phyloP scores from a whole-genome alignment of 2,113 vertebrate species.

The Nothocercus nigrocapillus region DNA sequence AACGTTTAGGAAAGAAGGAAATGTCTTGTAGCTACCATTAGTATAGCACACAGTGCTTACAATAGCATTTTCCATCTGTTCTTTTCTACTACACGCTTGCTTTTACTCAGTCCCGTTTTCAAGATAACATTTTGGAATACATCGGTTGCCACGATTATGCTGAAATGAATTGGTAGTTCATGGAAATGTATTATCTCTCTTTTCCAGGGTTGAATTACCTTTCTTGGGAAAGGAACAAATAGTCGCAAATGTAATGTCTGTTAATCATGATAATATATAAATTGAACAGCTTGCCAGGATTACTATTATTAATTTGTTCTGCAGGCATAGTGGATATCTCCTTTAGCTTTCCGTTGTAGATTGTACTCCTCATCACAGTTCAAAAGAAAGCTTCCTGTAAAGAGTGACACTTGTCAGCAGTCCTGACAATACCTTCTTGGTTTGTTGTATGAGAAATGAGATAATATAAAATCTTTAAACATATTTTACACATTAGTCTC shows the following conservation, averaged over 20 bases:
- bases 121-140: conserved; percentile 38
- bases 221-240: conserved; percentile 47
- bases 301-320: conserved; percentile 27
- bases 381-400: neutral
- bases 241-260: conserved; percentile 32
- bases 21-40: neutral
- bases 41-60: neutral
- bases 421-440: neutral
- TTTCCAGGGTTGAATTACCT: conserved; percentile 47
- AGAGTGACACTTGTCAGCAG: neutral
- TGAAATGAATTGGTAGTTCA: conserved; percentile 49
- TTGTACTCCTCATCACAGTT: neutral
- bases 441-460: neutral
- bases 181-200: conserved; percentile 53
- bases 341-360: conserved; percentile 1
- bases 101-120: conserved; percentile 17
- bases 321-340: neutral
- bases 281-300: conserved; percentile 15
- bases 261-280: conserved; percentile 56
- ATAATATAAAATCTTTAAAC: conserved; percentile 17
- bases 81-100: neutral
- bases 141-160: conserved; percentile 31
- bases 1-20: conserved; percentile 21
- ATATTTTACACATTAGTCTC: conserved; percentile 12
- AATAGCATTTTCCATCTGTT: neutral